These are phyloP conservation scores for Laodelphax striatellus DNA, from an alignment of 1,140 invertebrate species.

Conservation along the genomic window DNA sequence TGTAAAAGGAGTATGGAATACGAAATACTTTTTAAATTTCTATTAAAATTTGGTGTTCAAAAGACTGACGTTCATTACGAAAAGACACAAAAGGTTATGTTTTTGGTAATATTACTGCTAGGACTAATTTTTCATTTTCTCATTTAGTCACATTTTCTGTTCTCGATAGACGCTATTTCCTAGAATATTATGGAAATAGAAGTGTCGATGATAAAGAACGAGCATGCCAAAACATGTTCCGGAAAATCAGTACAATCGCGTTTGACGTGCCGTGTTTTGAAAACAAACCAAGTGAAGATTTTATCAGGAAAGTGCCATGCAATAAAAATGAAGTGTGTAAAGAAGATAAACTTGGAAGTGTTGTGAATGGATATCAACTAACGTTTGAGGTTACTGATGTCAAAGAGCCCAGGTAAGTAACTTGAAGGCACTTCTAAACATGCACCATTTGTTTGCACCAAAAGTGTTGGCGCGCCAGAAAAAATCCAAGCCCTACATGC, in stretches of 20 bases:
- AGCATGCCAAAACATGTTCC: slow-evolving; percentile 77
- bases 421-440: too few relatives aligned
- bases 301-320: slow-evolving; percentile 81
- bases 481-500: too few relatives aligned
- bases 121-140: slow-evolving; percentile 45
- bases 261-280: slow-evolving; percentile 69
- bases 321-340: slow-evolving; percentile 63
- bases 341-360: slow-evolving; percentile 74
- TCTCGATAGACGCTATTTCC: slow-evolving; percentile 73
- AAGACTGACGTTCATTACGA: slow-evolving; percentile 78
- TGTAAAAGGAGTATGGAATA: slow-evolving; percentile 50
- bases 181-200: slow-evolving; percentile 78
- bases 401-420: slow-evolving; percentile 68
- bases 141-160: slow-evolving; percentile 73
- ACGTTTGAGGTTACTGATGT: slow-evolving; percentile 85
- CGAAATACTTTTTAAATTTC: slow-evolving; percentile 77
- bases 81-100: slow-evolving; percentile 84
- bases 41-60: slow-evolving; percentile 92
- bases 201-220: slow-evolving; percentile 42
- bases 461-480: too few relatives aligned
- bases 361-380: slow-evolving; percentile 80
- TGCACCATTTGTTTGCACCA: too few relatives aligned
- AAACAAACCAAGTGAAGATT: slow-evolving; percentile 64
- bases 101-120: slow-evolving; percentile 84
- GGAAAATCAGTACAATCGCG: slow-evolving; percentile 63